phyloP scores from a whole-genome alignment of 2,888 invertebrate species.

The Synergus laeviventris region DNA sequence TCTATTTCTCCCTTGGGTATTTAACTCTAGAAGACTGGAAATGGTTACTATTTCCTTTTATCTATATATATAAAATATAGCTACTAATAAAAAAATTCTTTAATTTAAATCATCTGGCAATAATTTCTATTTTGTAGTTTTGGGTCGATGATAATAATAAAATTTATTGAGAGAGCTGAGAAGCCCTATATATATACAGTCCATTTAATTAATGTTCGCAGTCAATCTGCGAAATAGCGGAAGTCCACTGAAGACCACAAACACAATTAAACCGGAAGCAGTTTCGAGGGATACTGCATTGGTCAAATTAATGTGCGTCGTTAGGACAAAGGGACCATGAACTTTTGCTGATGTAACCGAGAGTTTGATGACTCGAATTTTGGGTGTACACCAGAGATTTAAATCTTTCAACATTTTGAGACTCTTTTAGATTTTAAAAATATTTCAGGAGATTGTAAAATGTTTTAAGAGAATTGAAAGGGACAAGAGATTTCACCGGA shows the following conservation, averaged over 20 bases:
- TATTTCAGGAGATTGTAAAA: too few species aligned
- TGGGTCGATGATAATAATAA: background rate
- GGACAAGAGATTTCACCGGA: too few species aligned
- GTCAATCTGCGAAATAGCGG: slow-evolving; percentile 34
- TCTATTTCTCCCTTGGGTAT: background rate
- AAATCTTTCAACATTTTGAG: too few species aligned
- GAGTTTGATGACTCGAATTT: too few species aligned
- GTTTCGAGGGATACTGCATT: slow-evolving; percentile 19
- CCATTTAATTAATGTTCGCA: slow-evolving; percentile 26
- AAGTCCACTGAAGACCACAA: slow-evolving; percentile 34
- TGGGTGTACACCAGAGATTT: too few species aligned
- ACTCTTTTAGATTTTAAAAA: too few species aligned
- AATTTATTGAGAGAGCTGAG: background rate
- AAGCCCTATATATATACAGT: slow-evolving; percentile 24
- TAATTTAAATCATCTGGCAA: background rate
- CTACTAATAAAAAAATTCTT: background rate
- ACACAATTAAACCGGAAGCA: slow-evolving; percentile 33
- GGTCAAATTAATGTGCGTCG: slow-evolving; percentile 19
- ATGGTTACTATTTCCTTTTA: background rate
- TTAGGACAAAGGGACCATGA: background rate
- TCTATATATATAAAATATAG: background rate
- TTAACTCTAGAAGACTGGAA: background rate
- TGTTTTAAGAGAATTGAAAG: too few species aligned
- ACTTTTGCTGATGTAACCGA: background rate
- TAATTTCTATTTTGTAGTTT: background rate